These are phyloP conservation scores for Phrynosoma platyrhinos DNA, from an alignment of 2,113 vertebrate genomes.

Conservation along the genomic window DNA sequence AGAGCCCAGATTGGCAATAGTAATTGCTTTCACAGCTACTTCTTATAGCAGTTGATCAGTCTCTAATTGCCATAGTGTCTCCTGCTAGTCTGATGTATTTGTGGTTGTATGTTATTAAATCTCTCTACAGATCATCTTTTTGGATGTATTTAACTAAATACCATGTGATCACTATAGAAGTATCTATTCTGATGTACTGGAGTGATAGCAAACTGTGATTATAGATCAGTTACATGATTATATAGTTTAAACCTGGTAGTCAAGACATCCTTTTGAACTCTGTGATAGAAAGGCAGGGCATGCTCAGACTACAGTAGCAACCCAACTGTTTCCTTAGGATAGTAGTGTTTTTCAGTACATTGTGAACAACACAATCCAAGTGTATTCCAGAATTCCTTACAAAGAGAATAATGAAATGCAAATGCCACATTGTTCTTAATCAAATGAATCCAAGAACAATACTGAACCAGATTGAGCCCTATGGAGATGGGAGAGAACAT, in stretches of 20 bases:
- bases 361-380: background rate
- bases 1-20: rapidly evolving
- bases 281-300: background rate
- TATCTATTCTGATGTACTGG: too few species aligned
- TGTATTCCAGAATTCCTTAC: background rate
- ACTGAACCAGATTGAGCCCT: background rate
- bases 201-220: background rate
- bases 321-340: background rate
- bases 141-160: background rate
- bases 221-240: background rate
- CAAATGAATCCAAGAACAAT: background rate
- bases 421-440: background rate
- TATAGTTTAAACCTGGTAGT: background rate
- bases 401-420: background rate
- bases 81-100: rapidly evolving
- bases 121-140: background rate
- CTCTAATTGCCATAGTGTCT: background rate
- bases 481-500: too few species aligned
- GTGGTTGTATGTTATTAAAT: rapidly evolving
- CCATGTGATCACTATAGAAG: background rate
- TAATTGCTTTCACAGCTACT: background rate
- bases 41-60: background rate
- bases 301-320: background rate
- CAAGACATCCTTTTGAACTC: background rate
- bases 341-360: background rate